These are phyloP conservation scores for Zygaena filipendulae DNA, from an alignment of 2,888 invertebrate genomes.

Conservation along the genomic window DNA sequence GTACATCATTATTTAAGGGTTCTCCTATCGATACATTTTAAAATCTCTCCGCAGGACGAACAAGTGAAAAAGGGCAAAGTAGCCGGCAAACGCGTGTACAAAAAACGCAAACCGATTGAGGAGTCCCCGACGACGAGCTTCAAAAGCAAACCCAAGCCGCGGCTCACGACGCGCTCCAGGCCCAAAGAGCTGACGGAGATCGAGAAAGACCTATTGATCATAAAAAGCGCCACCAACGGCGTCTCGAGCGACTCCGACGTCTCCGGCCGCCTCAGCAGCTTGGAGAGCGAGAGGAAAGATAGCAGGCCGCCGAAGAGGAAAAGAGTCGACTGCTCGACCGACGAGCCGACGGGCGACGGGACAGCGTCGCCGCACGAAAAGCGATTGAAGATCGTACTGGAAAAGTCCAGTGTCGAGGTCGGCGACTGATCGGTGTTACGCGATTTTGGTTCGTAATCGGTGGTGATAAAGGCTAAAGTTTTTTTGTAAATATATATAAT, in stretches of 20 bases:
- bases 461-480: no score
- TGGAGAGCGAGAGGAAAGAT: slow-evolving; percentile 23
- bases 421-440: no score
- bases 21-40: no score
- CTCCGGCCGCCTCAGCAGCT: slow-evolving; percentile 24
- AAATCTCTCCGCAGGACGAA: slow-evolving; percentile 36
- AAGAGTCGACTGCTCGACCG: slow-evolving; percentile 30
- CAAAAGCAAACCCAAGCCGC: slow-evolving; percentile 32
- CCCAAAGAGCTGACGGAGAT: slow-evolving; percentile 49
- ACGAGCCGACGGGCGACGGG: slow-evolving; percentile 20
- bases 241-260: slow-evolving; percentile 40
- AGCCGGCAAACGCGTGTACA: slow-evolving; percentile 36
- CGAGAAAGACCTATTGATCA: slow-evolving; percentile 52
- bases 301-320: slow-evolving; percentile 32
- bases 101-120: slow-evolving; percentile 37
- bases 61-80: slow-evolving; percentile 40
- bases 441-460: no score
- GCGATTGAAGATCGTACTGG: slow-evolving; percentile 18
- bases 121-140: slow-evolving; percentile 34
- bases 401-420: slow-evolving; percentile 7
- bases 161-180: slow-evolving; percentile 33
- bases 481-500: no score
- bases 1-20: no score
- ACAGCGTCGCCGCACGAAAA: slow-evolving; percentile 19
- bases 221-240: slow-evolving; percentile 42